These are phyloP conservation scores for Tenthredo distinguenda DNA, from an alignment of 2,888 invertebrate species.

Conservation along the genomic window DNA sequence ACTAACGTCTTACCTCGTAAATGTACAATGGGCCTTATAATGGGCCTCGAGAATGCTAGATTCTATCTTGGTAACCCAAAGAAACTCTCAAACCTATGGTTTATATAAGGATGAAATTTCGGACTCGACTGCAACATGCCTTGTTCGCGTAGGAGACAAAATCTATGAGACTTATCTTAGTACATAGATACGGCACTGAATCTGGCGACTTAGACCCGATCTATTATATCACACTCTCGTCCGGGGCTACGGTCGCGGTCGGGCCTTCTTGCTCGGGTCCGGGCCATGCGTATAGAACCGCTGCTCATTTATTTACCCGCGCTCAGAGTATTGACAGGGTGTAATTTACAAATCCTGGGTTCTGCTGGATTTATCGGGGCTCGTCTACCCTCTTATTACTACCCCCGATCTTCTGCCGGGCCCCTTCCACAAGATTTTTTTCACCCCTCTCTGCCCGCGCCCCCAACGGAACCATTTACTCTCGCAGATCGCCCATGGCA, in stretches of 20 bases:
- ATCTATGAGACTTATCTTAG: conserved; percentile 38
- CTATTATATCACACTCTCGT: conserved; percentile 62
- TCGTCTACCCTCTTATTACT: conserved; percentile 77
- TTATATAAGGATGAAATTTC: conserved; percentile 41
- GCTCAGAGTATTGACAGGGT: conserved; percentile 76
- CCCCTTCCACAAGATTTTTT: conserved; percentile 55
- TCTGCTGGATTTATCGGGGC: conserved; percentile 77
- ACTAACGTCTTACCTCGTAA: conserved; percentile 46
- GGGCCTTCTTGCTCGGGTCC: conserved; percentile 46
- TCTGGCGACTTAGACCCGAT: conserved; percentile 20
- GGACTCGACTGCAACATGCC: conserved; percentile 37
- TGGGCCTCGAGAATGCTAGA: conserved; percentile 42
- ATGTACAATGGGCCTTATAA: conserved; percentile 34
- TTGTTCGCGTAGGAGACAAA: conserved; percentile 56
- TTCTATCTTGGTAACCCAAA: conserved; percentile 39
- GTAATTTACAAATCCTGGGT: conserved; percentile 78
- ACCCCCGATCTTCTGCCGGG: conserved; percentile 66
- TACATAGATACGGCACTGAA: conserved; percentile 47
- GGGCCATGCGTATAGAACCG: conserved; percentile 71
- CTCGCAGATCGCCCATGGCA: conserved; percentile 23
- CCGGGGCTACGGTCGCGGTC: conserved; percentile 58
- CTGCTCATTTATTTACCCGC: conserved; percentile 73
- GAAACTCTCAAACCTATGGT: conserved; percentile 25
- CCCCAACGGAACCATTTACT: conserved; percentile 44
- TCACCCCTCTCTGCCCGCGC: conserved; percentile 55